Conservation (phyloP, 1,140 invertebrate species). For the Eupristina koningsbergeri region DNA sequence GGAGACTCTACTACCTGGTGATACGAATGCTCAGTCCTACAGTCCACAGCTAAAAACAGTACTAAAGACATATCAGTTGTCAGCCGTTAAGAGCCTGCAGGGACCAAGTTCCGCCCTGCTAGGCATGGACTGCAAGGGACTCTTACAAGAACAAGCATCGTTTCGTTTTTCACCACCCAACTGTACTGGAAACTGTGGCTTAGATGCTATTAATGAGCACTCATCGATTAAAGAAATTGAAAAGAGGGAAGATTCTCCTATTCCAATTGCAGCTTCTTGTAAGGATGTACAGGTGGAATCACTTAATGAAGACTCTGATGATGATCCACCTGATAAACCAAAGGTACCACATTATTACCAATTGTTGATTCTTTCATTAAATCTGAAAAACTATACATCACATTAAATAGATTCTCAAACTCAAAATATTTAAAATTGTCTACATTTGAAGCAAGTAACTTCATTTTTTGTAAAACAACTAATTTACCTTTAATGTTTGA, state of each 20-base stretch:
- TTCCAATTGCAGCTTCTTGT: constrained; percentile 49
- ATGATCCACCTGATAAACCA: constrained; percentile 64
- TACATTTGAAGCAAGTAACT: not conserved
- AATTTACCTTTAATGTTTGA: not conserved
- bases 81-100: constrained; percentile 91
- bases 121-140: constrained; percentile 69
- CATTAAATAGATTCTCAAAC: too few species aligned
- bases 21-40: constrained; percentile 71
- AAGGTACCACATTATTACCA: constrained; percentile 50
- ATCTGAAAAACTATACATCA: too few species aligned
- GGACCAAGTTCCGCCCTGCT: constrained; percentile 83
- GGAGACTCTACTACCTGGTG: constrained; percentile 80
- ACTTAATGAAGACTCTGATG: constrained; percentile 65
- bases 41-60: constrained; percentile 91
- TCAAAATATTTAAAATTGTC: too few species aligned
- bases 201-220: constrained; percentile 54
- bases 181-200: constrained; percentile 57
- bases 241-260: constrained; percentile 57
- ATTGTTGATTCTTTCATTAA: not conserved
- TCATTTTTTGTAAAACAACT: not conserved
- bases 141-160: constrained; percentile 69
- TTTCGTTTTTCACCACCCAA: constrained; percentile 60
- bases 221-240: constrained; percentile 60
- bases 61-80: constrained; percentile 93
- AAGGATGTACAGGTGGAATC: constrained; percentile 49